A percentile compares a stretch with the other conserved stretches of the same genome.
phyloP scores from a whole-genome alignment of 1,140 invertebrate species.

The Ptiloglossa arizonensis region DNA sequence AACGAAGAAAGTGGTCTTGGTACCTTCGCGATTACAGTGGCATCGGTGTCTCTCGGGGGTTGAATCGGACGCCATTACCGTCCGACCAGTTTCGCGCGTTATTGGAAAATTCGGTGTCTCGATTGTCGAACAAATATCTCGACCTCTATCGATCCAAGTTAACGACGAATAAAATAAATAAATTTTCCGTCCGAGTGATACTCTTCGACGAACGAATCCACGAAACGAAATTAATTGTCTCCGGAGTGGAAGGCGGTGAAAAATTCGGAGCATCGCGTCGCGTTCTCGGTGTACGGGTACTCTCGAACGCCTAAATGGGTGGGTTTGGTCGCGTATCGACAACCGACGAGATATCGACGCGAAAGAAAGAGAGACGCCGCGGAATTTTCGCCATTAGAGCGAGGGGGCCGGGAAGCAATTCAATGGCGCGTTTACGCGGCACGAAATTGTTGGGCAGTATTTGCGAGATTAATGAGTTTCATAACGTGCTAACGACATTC shows the following conservation, averaged over 20 bases:
- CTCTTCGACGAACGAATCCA: no score
- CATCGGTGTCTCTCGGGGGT: no score
- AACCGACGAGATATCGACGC: conserved; percentile 11
- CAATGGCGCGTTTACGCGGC: conserved; percentile 66
- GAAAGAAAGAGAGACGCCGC: conserved; percentile 54
- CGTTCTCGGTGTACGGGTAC: not conserved
- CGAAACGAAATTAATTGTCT: not conserved
- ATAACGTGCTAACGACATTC: conserved; percentile 79
- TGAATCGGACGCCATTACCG: no score
- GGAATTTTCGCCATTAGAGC: conserved; percentile 66
- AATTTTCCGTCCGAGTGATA: no score
- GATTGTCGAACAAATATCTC: no score
- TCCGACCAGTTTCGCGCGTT: no score
- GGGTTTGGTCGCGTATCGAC: not conserved
- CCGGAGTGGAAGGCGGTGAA: no score
- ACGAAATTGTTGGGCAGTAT: conserved; percentile 74
- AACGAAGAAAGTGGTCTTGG: no score
- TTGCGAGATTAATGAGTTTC: conserved; percentile 77
- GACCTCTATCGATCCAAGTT: no score
- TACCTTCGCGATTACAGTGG: no score
- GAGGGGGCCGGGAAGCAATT: conserved; percentile 65
- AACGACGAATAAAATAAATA: no score
- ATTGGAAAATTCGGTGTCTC: no score
- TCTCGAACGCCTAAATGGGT: conserved; percentile 6
- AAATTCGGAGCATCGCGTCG: not conserved